Conservation (phyloP, 2,888 invertebrate species). For the Glaucopsyche alexis region DNA sequence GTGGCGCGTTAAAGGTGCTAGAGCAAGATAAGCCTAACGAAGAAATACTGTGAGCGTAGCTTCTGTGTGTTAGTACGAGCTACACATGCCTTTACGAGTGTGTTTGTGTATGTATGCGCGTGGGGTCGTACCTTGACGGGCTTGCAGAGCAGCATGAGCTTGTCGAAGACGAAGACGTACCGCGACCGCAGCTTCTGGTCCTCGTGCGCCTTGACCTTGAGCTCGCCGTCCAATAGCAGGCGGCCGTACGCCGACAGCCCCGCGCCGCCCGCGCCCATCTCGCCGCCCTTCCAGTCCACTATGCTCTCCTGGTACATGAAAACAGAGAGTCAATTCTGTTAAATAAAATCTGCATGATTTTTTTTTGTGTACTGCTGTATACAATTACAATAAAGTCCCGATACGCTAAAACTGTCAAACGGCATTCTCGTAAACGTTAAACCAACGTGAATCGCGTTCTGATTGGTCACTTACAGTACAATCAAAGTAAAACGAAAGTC, state of each 20-base stretch:
- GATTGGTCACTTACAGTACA: too few relatives aligned
- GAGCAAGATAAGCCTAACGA: neutral
- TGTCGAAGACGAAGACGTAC: constrained; percentile 98
- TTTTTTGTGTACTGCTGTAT: too few relatives aligned
- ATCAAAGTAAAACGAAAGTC: too few relatives aligned
- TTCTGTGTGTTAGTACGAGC: neutral
- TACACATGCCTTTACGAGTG: too few relatives aligned
- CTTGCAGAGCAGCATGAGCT: constrained; percentile 96
- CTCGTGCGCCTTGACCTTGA: constrained; percentile 93
- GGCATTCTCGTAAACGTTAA: too few relatives aligned
- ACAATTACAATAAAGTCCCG: too few relatives aligned
- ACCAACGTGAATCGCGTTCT: too few relatives aligned
- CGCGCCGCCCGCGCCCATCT: constrained; percentile 87
- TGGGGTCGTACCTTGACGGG: constrained; percentile 81
- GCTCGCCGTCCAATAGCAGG: constrained; percentile 95
- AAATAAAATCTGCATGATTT: too few relatives aligned
- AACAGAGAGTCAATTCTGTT: too few relatives aligned
- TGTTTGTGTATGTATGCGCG: constrained; percentile 45
- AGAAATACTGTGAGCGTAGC: neutral
- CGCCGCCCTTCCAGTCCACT: constrained; percentile 88
- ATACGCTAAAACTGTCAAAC: too few relatives aligned
- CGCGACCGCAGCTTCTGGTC: constrained; percentile 91
- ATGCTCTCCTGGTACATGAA: constrained; percentile 82
- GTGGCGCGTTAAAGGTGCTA: neutral
- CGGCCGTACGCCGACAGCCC: constrained; percentile 94